Evolutionary conservation across 2,113 vertebrate genomes (phyloP).

Genomic region (Ophiodon elongatus): DNA sequence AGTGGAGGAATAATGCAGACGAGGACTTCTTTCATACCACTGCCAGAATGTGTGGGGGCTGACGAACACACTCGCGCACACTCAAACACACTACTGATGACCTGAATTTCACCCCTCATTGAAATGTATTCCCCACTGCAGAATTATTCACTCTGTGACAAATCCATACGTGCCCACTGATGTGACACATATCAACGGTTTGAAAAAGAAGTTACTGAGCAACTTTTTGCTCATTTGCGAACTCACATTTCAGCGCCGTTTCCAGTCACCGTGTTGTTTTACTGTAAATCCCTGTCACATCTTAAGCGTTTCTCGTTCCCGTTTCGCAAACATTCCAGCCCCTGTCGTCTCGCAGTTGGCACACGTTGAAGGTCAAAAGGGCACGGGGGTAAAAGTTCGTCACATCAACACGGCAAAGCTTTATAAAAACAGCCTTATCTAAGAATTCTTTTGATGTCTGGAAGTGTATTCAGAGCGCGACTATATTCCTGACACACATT

Average conservation of each 20-base stretch:
- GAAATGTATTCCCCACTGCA: conserved; percentile 41
- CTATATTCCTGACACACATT: conserved; percentile 69
- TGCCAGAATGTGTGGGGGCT: conserved; percentile 41
- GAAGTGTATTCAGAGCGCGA: conserved; percentile 79
- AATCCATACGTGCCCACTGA: conserved; percentile 47
- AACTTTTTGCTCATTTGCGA: conserved; percentile 36
- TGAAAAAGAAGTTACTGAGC: conserved; percentile 38
- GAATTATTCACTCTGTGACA: conserved; percentile 51
- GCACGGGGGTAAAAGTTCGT: conserved; percentile 48
- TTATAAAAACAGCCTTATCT: conserved; percentile 76
- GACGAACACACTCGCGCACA: conserved; percentile 25
- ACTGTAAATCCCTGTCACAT: conserved; percentile 24
- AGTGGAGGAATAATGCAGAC: conserved; percentile 57
- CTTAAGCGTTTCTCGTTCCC: neutral
- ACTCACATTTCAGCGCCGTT: neutral
- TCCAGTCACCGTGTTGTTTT: conserved; percentile 8
- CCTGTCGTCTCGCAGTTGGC: neutral
- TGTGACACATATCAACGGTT: conserved; percentile 46
- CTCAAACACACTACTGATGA: conserved; percentile 47
- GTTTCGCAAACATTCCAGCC: neutral
- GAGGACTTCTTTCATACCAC: conserved; percentile 58
- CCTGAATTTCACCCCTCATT: conserved; percentile 71
- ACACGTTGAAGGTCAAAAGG: conserved; percentile 59
- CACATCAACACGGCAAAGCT: conserved; percentile 6
- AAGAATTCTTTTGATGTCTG: conserved; percentile 73